These are phyloP conservation scores for Corythoichthys haematopterus DNA, from an alignment of 2,113 vertebrate species.

Conservation along the genomic window DNA sequence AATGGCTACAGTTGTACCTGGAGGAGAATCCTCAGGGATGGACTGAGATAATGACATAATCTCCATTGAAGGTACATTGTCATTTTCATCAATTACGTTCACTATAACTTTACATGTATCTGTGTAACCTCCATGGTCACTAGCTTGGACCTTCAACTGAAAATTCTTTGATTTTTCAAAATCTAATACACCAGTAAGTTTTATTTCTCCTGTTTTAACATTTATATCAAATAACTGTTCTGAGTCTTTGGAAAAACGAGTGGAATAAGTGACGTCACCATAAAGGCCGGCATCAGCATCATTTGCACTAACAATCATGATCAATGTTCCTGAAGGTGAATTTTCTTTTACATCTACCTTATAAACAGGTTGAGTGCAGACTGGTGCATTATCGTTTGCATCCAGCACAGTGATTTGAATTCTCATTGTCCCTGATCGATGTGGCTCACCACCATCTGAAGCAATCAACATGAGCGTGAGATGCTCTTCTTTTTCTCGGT, in stretches of 20 bases:
- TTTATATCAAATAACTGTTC: conserved; percentile 64
- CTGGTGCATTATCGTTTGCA: conserved; percentile 65
- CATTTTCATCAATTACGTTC: conserved; percentile 66
- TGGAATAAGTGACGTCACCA: conserved; percentile 47
- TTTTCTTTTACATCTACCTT: conserved; percentile 59
- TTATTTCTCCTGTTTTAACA: conserved; percentile 62
- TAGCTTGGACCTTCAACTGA: conserved; percentile 57
- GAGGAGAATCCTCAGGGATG: conserved; percentile 57
- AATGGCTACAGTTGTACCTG: conserved; percentile 64
- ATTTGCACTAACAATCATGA: conserved; percentile 52
- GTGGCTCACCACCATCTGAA: conserved; percentile 66
- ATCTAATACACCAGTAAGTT: conserved; percentile 43
- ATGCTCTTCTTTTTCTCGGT: conserved; percentile 59
- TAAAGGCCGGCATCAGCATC: conserved; percentile 63
- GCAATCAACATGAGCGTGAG: conserved; percentile 57
- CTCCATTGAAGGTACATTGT: conserved; percentile 62
- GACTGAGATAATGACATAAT: conserved; percentile 64
- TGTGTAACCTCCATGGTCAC: conserved; percentile 48
- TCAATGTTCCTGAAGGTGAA: conserved; percentile 36
- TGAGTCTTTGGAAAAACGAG: conserved; percentile 27
- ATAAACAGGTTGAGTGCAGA: conserved; percentile 60
- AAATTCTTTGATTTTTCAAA: conserved; percentile 49
- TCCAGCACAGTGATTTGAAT: conserved; percentile 65
- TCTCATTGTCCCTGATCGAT: conserved; percentile 56
- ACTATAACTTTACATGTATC: conserved; percentile 62